These are phyloP conservation scores for Cynocephalus volans DNA, from an alignment of 2,113 vertebrate genomes.

Conservation along the genomic window DNA sequence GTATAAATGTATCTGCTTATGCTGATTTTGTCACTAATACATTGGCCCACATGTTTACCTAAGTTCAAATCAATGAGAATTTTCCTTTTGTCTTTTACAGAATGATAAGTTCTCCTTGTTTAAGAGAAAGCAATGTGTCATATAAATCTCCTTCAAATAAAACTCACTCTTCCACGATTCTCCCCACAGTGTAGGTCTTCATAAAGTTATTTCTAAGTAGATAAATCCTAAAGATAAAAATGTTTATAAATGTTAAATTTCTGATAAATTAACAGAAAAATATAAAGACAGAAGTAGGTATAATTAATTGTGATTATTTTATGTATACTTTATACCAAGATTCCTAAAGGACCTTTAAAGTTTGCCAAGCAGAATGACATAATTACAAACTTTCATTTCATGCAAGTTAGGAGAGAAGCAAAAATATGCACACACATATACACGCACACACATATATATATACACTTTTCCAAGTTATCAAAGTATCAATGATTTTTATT, in stretches of 20 bases:
- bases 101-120: neutral
- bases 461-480: neutral
- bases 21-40: neutral
- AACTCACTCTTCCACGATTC: neutral
- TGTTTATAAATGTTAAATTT: neutral
- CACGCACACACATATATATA: neutral
- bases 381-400: neutral
- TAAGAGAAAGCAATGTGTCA: neutral
- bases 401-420: neutral
- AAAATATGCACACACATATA: neutral
- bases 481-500: neutral
- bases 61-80: neutral
- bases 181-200: neutral
- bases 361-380: neutral
- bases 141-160: neutral
- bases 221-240: neutral
- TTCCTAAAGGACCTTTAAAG: neutral
- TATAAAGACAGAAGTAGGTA: neutral
- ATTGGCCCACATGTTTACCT: neutral
- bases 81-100: neutral
- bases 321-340: neutral
- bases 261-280: neutral
- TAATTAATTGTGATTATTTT: neutral
- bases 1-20: neutral
- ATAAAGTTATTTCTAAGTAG: neutral